Base-by-base conservation (phyloP, 2,888 invertebrate species). In the Lepidochrysops patricia region DNA sequence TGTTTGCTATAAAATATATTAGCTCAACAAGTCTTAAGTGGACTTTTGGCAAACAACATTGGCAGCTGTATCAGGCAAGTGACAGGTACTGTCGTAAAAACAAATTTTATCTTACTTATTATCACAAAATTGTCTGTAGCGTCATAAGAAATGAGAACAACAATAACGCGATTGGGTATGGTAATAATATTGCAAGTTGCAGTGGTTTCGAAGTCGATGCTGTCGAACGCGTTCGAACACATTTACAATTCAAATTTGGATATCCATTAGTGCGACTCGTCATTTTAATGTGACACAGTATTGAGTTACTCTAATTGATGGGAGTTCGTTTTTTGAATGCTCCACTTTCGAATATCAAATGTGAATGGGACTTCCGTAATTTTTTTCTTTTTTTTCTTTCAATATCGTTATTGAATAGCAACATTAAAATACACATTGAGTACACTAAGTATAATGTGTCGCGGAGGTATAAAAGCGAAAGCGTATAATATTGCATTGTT, bases 221-320 rank as follows among this genome's bases (percentile, higher is more conserved):
- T 77, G 78, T 77, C 81, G 80, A 84, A 79, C 77, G 80, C 76
- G 80, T 79, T 75, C 73, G 74, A 75, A 74, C 70, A 64, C 73
- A 77, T 87, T 89, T 89, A 84, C 82, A 86, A 82, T 89, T 88
- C 87, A 89, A 88, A 89, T 89, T 84, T 77, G 80, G 78, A 83
- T 79, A 81, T 86, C 88, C 89, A 89, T 89, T 89, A 89, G 87
- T 82, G 78, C 76, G 79, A 78, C 81, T 82, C 85, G 85, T 84
- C 88, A 87, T 86, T 84, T 87, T 87, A 89, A 89, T 87, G 83
- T 87, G 88, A 88, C 87, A 86, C 79, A 76, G 83, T 87, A 88
- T 88, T 82, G 87, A 86, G 87, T 89, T 87, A 84, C 88, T 84
- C 81, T 84, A 87, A 88, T 89, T 86, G 86, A 87, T 85, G 84